Percentiles rank a stretch among this genome's conserved stretches.
Evolutionary conservation across 1,140 invertebrate species (phyloP).

Genomic region (Macrotrachela quadricornifera): DNA sequence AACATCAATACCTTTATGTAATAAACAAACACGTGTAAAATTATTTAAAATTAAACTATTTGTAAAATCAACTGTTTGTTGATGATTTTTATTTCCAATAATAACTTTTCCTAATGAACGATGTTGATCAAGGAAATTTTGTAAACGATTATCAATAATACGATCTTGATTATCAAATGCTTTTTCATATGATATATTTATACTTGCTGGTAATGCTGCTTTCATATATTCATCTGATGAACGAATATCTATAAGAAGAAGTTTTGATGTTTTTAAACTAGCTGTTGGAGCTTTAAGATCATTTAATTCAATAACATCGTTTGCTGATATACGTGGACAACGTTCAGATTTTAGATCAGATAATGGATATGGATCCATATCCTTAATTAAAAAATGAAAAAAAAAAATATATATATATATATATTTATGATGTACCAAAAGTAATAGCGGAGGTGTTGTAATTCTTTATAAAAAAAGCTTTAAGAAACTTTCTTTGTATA

Average conservation of each 20-base stretch:
- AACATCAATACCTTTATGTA: constrained; percentile 37
- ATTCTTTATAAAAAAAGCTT: too few species aligned
- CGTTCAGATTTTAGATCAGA: constrained; percentile 46
- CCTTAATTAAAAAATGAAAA: constrained; percentile 34
- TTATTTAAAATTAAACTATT: constrained; percentile 29
- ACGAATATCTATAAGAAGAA: constrained; percentile 51
- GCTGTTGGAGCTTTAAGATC: constrained; percentile 19
- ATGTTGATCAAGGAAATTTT: constrained; percentile 36
- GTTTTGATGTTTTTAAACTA: constrained; percentile 19
- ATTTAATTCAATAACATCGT: constrained; percentile 51
- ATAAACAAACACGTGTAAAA: constrained; percentile 32
- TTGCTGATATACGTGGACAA: constrained; percentile 56
- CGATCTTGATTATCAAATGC: constrained; percentile 40
- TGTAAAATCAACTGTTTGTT: constrained; percentile 30
- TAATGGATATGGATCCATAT: constrained; percentile 44
- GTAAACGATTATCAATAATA: constrained; percentile 40
- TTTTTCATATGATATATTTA: constrained; percentile 57
- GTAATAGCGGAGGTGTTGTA: too few species aligned
- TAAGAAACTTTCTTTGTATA: too few species aligned
- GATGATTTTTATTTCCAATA: constrained; percentile 34
- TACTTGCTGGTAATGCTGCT: constrained; percentile 49
- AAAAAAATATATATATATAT: too few species aligned
- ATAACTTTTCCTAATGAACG: constrained; percentile 49
- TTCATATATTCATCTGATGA: constrained; percentile 46
- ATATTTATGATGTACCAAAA: too few species aligned